A percentile compares a stretch with the other conserved stretches of the same genome.
phyloP scores from a whole-genome alignment of 2,113 vertebrate genomes.

The Poeciliopsis occidentalis region DNA sequence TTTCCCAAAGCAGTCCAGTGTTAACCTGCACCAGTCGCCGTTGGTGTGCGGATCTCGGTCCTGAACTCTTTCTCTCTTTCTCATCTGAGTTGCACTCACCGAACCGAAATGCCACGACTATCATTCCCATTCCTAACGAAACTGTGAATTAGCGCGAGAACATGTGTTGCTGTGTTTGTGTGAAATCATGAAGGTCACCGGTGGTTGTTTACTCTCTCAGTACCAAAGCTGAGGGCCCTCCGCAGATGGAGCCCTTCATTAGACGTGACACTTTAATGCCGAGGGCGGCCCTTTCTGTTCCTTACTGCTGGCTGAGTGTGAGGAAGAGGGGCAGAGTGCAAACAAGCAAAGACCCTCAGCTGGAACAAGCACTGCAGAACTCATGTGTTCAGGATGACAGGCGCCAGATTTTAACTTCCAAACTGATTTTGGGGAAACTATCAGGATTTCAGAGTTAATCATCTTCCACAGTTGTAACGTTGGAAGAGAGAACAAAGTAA shows the following conservation, averaged over 20 bases:
- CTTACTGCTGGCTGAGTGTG: constrained; percentile 26
- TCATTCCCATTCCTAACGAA: constrained; percentile 63
- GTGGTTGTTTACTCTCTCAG: constrained; percentile 53
- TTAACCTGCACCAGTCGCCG: not conserved
- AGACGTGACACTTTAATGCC: constrained; percentile 48
- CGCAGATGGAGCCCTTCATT: constrained; percentile 49
- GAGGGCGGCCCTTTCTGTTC: constrained; percentile 33
- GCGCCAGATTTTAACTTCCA: constrained; percentile 9
- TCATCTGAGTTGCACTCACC: constrained; percentile 33
- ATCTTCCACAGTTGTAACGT: no score
- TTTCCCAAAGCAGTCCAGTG: not conserved
- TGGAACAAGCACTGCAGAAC: constrained; percentile 7
- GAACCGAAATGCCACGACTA: constrained; percentile 54
- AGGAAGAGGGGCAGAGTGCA: constrained; percentile 16
- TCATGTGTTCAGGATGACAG: constrained; percentile 25
- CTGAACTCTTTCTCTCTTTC: constrained; percentile 19
- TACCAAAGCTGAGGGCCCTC: constrained; percentile 21
- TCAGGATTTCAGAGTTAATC: constrained; percentile 54
- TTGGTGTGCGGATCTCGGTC: not conserved
- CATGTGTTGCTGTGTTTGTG: constrained; percentile 6
- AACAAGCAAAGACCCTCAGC: constrained; percentile 5
- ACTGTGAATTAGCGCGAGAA: constrained; percentile 50
- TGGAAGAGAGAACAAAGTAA: not conserved
- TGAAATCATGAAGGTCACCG: constrained; percentile 56
- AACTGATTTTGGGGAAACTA: constrained; percentile 45